phyloP scores from a whole-genome alignment of 2,888 invertebrate species.

The Drosophila planitibia region DNA sequence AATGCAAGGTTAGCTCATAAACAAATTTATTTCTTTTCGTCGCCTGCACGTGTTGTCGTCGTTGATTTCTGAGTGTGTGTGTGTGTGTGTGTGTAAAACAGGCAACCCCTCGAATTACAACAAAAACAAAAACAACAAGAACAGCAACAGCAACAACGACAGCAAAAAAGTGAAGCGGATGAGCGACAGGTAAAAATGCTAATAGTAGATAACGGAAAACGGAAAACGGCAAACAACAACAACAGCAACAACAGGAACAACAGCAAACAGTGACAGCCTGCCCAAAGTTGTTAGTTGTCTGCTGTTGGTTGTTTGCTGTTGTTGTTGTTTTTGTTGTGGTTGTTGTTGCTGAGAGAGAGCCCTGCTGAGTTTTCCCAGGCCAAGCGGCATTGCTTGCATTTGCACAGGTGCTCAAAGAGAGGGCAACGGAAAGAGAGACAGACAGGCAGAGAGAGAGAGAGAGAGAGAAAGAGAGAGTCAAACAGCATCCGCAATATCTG shows the following conservation, averaged over 20 bases:
- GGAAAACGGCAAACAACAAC: constrained; percentile 28
- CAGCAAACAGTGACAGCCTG: constrained; percentile 40
- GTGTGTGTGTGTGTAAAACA: constrained; percentile 8
- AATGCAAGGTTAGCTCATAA: constrained; percentile 14
- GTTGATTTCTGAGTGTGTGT: not conserved
- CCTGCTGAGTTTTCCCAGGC: constrained; percentile 57
- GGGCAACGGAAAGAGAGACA: constrained; percentile 2
- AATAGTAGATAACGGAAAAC: constrained; percentile 67
- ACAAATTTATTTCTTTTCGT: constrained; percentile 28
- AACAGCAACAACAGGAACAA: not conserved
- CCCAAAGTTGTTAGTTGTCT: constrained; percentile 31
- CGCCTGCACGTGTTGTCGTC: constrained; percentile 28
- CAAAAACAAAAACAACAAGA: constrained; percentile 15
- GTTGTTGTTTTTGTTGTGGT: constrained; percentile 2
- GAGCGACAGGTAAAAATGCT: constrained; percentile 71
- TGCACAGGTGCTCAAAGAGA: constrained; percentile 50
- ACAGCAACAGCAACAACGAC: constrained; percentile 11
- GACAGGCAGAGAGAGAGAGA: constrained; percentile 5
- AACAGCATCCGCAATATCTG: constrained; percentile 31
- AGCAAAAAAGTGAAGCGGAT: constrained; percentile 50
- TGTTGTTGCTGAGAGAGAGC: constrained; percentile 33
- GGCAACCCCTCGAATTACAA: constrained; percentile 48
- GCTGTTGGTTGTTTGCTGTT: constrained; percentile 9
- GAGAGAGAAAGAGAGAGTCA: not conserved
- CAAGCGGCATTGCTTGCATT: constrained; percentile 36